Conservation (phyloP, 2,888 invertebrate genomes). For the Tipula confusa region DNA sequence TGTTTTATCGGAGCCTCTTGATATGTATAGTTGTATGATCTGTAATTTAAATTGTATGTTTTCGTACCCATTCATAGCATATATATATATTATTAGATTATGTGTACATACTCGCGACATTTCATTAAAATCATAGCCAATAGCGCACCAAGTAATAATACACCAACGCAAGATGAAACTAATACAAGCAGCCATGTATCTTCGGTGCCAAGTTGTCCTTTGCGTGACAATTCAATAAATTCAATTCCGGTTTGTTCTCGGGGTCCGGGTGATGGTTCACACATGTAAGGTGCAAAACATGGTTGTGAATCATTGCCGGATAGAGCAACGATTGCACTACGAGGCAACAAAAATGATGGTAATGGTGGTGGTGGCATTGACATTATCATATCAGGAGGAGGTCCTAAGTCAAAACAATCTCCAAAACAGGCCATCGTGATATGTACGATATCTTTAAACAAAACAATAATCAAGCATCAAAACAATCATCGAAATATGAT, state of each 20-base stretch:
- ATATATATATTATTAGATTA: constrained; percentile 38
- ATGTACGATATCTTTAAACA: no score
- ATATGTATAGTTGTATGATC: constrained; percentile 44
- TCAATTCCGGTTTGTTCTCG: constrained; percentile 63
- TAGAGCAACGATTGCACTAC: constrained; percentile 48
- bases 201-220: constrained; percentile 54
- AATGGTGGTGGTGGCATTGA: constrained; percentile 82
- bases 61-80: no score
- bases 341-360: constrained; percentile 63
- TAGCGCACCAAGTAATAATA: constrained; percentile 71
- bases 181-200: constrained; percentile 80
- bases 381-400: constrained; percentile 75
- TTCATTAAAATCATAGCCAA: constrained; percentile 73
- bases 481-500: no score
- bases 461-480: no score
- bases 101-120: constrained; percentile 67
- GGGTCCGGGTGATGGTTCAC: constrained; percentile 57
- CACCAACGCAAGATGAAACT: constrained; percentile 74
- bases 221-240: constrained; percentile 73
- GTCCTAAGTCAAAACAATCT: constrained; percentile 46
- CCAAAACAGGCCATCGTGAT: constrained; percentile 44
- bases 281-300: constrained; percentile 60
- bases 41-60: constrained; percentile 40
- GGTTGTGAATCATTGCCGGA: constrained; percentile 58
- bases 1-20: constrained; percentile 51